Evolutionary conservation across 2,888 invertebrate species (phyloP).

Genomic region (Ctena decussata): DNA sequence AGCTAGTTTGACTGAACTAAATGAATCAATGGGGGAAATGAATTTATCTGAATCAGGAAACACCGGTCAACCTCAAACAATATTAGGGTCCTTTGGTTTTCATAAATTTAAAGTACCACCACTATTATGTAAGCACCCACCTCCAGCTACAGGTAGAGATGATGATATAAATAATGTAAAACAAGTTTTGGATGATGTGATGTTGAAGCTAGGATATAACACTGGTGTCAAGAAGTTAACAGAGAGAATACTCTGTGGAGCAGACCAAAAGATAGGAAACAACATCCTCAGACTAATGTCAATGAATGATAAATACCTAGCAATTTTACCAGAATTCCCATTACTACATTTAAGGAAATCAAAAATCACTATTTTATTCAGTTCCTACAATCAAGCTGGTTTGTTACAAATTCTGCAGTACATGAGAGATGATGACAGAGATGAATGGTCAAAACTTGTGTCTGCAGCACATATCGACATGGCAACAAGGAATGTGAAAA

Average conservation of each 20-base stretch:
- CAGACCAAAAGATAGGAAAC: constrained; percentile 56
- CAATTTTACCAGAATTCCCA: constrained; percentile 43
- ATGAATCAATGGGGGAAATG: too few species aligned
- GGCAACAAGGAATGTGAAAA: constrained; percentile 13
- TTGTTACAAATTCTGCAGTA: neutral
- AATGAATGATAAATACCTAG: constrained; percentile 30
- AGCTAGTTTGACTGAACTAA: too few species aligned
- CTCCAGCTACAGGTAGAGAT: constrained; percentile 60
- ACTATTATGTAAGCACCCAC: constrained; percentile 45
- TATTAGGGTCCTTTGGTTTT: neutral
- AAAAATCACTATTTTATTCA: constrained; percentile 23
- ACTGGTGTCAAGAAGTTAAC: neutral
- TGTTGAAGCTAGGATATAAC: constrained; percentile 38
- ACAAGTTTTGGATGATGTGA: constrained; percentile 48
- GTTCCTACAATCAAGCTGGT: constrained; percentile 18
- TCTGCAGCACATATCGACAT: constrained; percentile 10
- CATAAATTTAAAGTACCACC: neutral
- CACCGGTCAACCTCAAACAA: too few species aligned
- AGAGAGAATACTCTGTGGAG: constrained; percentile 37
- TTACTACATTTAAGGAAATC: constrained; percentile 44
- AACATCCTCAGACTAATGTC: neutral
- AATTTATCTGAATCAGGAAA: too few species aligned
- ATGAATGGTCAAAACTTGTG: neutral
- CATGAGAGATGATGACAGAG: neutral
- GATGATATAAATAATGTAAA: constrained; percentile 46